Evolutionary conservation across 2,888 invertebrate genomes (phyloP), one percentile per base, ranked within the genome.

Genomic region (Laothoe populi): DNA sequence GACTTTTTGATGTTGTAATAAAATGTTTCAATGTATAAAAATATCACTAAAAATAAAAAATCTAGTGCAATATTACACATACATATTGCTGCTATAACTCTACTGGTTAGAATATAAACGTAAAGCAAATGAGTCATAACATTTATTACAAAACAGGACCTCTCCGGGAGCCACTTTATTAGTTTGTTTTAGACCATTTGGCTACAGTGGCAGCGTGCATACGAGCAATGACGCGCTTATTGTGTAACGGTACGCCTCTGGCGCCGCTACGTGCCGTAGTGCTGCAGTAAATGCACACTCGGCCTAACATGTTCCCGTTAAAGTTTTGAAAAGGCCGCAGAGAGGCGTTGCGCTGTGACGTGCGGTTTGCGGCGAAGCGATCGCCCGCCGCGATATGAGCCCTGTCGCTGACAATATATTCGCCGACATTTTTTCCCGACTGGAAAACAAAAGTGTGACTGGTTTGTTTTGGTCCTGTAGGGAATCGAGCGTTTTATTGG

Each of bases 391-490:
- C 68, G 68, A 67, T 66, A 65, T 63, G 64, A 66, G 64, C 45
- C 64, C 73, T 75, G 75, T 62, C 69, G 58, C 66, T 71, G 70
- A 71, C 78, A 77, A 75, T 62, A 75, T 77, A 74, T 75, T 73
- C 70, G n/a, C 67, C 62, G 53, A 57, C 65, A 64, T 68, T 68
- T 65, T 66, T 53, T 66, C 60, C 60, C 53, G 4, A 1, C 46
- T 61, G 46, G 48, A 60, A 65, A 68, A 64, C 63, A 68, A 68
- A 67, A 61, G 61, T 26, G 49, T 62, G 46, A 63, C 66, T 65
- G 65, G 64, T 68, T 67, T 65, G 64, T 68, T 68, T 66, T 66
- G 65, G 61, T 63, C 38, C 59, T 64, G 35, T 61, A 48, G 53
- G 64, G 62, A 66, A 64, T 57, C 66, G 64, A 53, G 59, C 63